A percentile compares a stretch with the other conserved stretches of the same genome.
These are phyloP conservation scores for Ptilonorhynchus violaceus DNA, from an alignment of 2,113 vertebrate genomes.

Conservation along the genomic window DNA sequence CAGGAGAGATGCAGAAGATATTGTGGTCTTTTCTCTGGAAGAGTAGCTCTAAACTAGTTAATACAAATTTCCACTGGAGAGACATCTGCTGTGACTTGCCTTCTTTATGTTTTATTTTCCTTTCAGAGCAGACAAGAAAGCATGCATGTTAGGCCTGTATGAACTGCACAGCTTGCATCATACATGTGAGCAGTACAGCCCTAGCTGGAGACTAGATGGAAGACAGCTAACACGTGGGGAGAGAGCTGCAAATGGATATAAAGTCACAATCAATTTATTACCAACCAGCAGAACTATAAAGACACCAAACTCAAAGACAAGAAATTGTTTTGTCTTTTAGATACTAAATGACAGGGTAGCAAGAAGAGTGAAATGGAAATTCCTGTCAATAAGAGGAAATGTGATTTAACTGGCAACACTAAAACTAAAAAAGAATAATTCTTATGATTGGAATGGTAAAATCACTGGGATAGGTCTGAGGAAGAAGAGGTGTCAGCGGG, in stretches of 20 bases:
- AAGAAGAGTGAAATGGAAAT: neutral
- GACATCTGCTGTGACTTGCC: neutral
- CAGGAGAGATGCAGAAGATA: neutral
- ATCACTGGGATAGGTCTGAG: neutral
- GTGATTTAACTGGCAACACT: neutral
- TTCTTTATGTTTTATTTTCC: neutral
- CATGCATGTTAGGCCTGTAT: rapidly evolving
- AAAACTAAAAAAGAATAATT: neutral
- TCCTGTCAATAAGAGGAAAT: neutral
- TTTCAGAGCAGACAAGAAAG: neutral
- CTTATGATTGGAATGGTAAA: neutral
- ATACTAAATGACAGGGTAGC: neutral
- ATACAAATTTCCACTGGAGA: neutral
- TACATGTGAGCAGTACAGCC: neutral
- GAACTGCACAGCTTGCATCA: neutral
- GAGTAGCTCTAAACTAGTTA: neutral
- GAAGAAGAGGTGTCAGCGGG: neutral
- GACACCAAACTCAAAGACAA: neutral
- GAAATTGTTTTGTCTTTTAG: neutral
- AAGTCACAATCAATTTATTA: neutral
- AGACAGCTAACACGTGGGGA: neutral
- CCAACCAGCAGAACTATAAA: neutral
- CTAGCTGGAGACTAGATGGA: neutral
- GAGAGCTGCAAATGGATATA: neutral
- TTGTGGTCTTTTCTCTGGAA: neutral